Evolutionary conservation across 2,888 invertebrate genomes (phyloP), one percentile per base, ranked within the genome.

Genomic region (Dione juno): DNA sequence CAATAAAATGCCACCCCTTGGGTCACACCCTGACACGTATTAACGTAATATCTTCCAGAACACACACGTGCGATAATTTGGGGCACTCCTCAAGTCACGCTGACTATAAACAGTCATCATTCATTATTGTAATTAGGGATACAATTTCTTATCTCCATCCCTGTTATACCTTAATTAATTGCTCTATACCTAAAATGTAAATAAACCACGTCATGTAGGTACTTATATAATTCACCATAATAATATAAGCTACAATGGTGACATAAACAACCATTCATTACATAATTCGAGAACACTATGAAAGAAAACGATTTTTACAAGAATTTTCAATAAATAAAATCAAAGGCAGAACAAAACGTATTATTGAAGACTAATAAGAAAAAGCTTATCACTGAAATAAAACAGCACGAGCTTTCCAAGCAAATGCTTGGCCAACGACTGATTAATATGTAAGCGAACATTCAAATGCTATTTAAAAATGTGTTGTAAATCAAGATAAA

Each of bases 1-100:
- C 88, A 88, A 89, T 88, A 87, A 87, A 87, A 84, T 79, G 84
- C 84, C 84, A 80, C 79, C 78, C 75, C 74, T 67, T 43, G 71
- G 74, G 71, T 73, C 67, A 77, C 78, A 80, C 77, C 79, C 80
- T 77, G 70, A 67, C 68, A 68, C 35, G 73, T 71, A 76, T 73
- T 76, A 73, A 71, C 67, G 67, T 68, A 70, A 75, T 75, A 77
- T 77, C 75, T 74, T 72, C 43, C 53, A 74, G n/a, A 71, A 66
- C 71, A 76, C 77, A 76, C 67, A 71, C 67, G 65, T 64, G 59
- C 21, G 28, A 57, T 67, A 58, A 52, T 53, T 61, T 45, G 43
- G 43, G 59, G 59, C 59, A 57, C 57, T 64, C 50, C 54, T 66
- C 48, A 21, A 66, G 59, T 59, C 61, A 53, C 40, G 35, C 8